Evolutionary conservation across 2,797 vertebrate genomes (phyloP), one percentile per base, ranked within the genome.

Genomic region (Aphelocoma californica): DNA sequence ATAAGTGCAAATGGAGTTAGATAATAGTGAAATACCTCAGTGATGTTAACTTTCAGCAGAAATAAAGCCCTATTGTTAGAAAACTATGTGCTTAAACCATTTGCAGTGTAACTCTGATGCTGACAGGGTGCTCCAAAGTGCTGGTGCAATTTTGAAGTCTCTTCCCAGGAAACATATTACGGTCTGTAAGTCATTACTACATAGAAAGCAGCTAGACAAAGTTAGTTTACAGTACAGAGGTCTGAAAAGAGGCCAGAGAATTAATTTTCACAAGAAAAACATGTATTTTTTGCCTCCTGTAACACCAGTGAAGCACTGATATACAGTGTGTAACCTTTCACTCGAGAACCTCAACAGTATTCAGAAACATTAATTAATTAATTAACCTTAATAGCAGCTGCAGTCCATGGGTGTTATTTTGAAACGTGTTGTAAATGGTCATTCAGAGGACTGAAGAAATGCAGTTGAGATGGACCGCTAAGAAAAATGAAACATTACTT

Each of bases 31-130:
- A 96, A 86, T 85, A 74, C 53, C 32, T 47, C 74, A 45, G 26
- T 51, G 79, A 62, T 91, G 73, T 58, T 90, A 80, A 88, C 77
- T 96, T 93, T 64, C n/a, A 69, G 75, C 57, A 85, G 84, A 92
- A 96, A 88, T 64, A 90, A 95, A 93, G 65, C 47, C 54, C 78
- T 92, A 3, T 93, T 97, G 87, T 95, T 96, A 62, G 61, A 61
- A 88, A 72, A 44, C 79, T 65, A 19, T 45, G 60, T 45, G 36
- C 29, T 32, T 51, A 80, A 89, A 28, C 48, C 23, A 7, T 80
- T 95, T 87, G 72, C 40, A 62, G 32, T 57, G 31, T 82, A 91
- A 61, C 69, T 94, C 60, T 58, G 79, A 71, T 54, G 58, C 83
- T 95, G 92, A 88, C 78, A 88, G 38, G 42, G 50, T 81, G 69